Percentiles rank a stretch among this genome's conserved stretches.
Conservation (phyloP, 2,797 vertebrate species). For the Siniperca scherzeri region DNA sequence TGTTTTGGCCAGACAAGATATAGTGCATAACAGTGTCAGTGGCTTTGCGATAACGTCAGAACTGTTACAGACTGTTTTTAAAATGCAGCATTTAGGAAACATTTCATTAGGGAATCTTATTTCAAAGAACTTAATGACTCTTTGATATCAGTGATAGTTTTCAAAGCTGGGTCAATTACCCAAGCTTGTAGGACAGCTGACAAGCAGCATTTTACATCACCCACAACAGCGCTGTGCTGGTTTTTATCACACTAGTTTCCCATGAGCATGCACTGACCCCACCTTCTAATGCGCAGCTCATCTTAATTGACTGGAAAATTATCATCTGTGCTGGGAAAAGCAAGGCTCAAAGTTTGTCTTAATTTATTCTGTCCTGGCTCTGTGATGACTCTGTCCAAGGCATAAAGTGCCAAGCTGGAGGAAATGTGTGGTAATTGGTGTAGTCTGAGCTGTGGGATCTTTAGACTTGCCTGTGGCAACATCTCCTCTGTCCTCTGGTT, state of each 20-base stretch:
- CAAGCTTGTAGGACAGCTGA: slow-evolving; percentile 81
- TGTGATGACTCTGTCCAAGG: slow-evolving; percentile 64
- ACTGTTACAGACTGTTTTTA: slow-evolving; percentile 14
- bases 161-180: slow-evolving; percentile 76
- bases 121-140: slow-evolving; percentile 70
- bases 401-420: slow-evolving; percentile 73
- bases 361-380: slow-evolving; percentile 66
- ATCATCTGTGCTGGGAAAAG: slow-evolving; percentile 76
- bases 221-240: slow-evolving; percentile 62
- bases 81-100: slow-evolving; percentile 47
- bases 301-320: slow-evolving; percentile 84
- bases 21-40: background rate
- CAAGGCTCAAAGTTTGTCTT: slow-evolving; percentile 67
- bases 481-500: slow-evolving; percentile 63
- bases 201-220: slow-evolving; percentile 73
- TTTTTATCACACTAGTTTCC: slow-evolving; percentile 66
- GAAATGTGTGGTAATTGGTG: slow-evolving; percentile 78
- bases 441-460: slow-evolving; percentile 59
- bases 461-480: slow-evolving; percentile 67
- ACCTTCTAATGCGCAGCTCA: slow-evolving; percentile 62
- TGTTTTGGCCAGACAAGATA: background rate
- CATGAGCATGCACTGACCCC: slow-evolving; percentile 75
- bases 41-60: slow-evolving; percentile 1
- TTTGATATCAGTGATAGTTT: slow-evolving; percentile 73
- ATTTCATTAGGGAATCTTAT: slow-evolving; percentile 53